Base-by-base conservation (phyloP, 2,113 vertebrate species). In the Toxostoma redivivum region DNA sequence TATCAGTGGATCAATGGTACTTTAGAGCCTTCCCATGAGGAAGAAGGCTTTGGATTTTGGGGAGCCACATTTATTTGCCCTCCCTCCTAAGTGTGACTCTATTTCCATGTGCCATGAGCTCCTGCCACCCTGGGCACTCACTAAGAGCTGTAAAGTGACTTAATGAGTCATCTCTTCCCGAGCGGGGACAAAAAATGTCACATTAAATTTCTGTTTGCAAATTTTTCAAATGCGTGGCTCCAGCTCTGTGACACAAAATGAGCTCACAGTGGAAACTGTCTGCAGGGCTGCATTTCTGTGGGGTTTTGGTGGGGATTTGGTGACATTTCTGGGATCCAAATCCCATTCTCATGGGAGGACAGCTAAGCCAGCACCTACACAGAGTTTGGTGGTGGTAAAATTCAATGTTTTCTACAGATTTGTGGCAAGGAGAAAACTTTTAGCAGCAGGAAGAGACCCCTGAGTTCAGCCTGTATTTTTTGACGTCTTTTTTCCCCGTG, bases 141-240 rank as follows among this genome's bases (percentile, higher is more conserved):
- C 2, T 4, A 33, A 48, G 77, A 74, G 65, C 27, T 81, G 74
- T 1, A 27, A 73, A 23, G 65, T 87, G 73, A 81, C 65, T 72
- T 76, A 21, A 45, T 85, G 93, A 95, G 73, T 92, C 89, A 94
- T 71, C 48, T 71, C 83, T 23, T 81, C 13, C 86, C 40, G 73
- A 78, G 88, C 8, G 0, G 56, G 81, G 77, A 91, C 77, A 60
- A 60, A 74, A 92, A 94, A 91, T 33, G 86, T 91, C 94, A 94
- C 89, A 45, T 94, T 74, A n/a, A 3, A 84, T 91, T 72, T 19
- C 61, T 88, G 86, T 79, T 95, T 93, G 86, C 86, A 95, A 58
- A 78, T 80, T 60, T 84, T 72, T 73, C 23, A 0, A 18, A 24
- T 1, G 42, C 11, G 6, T 35, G 58, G 56, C 72, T 80, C 27